Base-by-base conservation (phyloP, 2,797 vertebrate genomes). In the Chlorospingus semifuscus region DNA sequence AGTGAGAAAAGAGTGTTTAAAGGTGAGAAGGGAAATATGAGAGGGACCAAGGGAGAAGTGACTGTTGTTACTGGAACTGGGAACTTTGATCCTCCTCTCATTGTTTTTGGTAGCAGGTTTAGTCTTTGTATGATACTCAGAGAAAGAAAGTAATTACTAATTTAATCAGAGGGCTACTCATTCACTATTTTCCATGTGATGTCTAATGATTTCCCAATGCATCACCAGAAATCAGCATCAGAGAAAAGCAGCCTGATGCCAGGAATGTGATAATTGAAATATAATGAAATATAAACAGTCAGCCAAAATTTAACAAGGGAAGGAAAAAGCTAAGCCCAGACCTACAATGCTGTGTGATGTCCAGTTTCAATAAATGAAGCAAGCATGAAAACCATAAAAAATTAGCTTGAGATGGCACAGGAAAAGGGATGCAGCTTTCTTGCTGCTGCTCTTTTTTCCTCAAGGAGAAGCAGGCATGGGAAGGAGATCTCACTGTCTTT, bases 121-220 rank as follows among this genome's bases (percentile, higher is more conserved):
- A 68, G 15, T 41, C 42, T 86, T 83, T 44, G 39, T 24, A 49
- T 44, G 59, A 52, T 20, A 69, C 11, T n/a, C 50, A 59, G 12
- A 66, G 64, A 88, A 94, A 89, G n/a, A 71, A 87, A 83, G 50
- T 57, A 81, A 88, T 65, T 90, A 47, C 44, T 83, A 41, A 83
- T 75, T 23, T 82, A 89, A 69, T 57, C 61, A 90, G 42, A 84
- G 34, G 11, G 14, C 34, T 57, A 60, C 22, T 64, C 30, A 10
- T 47, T 70, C 41, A n/a, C 23, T 64, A 57, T 39, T 68, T 87
- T 59, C 60, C 56, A n/a, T 6, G 2, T 21, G 19, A 46, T 68
- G 30, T 36, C 49, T 77, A 80, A 68, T n/a, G 70, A 87, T 65
- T 63, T 89, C 55, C 39, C 23, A 59, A 59, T 2, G 1, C 11